Conservation (phyloP, 2,797 vertebrate species). For the Poecilia gillii region DNA sequence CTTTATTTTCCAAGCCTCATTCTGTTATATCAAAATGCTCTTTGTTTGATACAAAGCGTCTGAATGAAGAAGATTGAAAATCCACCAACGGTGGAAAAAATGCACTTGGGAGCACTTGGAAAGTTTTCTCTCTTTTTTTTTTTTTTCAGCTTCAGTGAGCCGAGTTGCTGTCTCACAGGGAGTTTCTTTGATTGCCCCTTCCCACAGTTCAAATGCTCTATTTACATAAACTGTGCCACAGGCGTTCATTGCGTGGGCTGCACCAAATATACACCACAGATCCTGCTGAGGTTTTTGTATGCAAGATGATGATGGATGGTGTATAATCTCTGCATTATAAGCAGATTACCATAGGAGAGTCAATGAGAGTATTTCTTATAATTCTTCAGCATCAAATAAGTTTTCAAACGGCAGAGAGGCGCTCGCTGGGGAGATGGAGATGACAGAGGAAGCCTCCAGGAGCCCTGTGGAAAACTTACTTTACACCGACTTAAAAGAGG, state of each 20-base stretch:
- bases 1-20: background rate
- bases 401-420: constrained; percentile 22
- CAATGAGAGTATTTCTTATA: constrained; percentile 28
- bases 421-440: constrained; percentile 16
- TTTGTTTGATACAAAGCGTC: constrained; percentile 17
- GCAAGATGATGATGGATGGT: constrained; percentile 54
- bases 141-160: constrained; percentile 33
- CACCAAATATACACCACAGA: constrained; percentile 38
- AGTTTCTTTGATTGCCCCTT: constrained; percentile 45
- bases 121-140: constrained; percentile 38
- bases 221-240: constrained; percentile 61
- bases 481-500: constrained; percentile 11
- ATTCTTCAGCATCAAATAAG: constrained; percentile 53
- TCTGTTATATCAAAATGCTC: constrained; percentile 10
- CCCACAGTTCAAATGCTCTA: constrained; percentile 43
- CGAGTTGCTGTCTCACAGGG: constrained; percentile 27
- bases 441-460: constrained; percentile 26
- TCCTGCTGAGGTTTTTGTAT: constrained; percentile 16
- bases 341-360: constrained; percentile 45
- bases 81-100: constrained; percentile 28
- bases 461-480: constrained; percentile 11
- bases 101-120: constrained; percentile 24
- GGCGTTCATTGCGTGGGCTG: constrained; percentile 41
- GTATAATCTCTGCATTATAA: constrained; percentile 50
- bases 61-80: constrained; percentile 31